Percentiles rank a stretch among this genome's conserved stretches.
Evolutionary conservation across 2,888 invertebrate species (phyloP).

Genomic region (Tipula vernalis): DNA sequence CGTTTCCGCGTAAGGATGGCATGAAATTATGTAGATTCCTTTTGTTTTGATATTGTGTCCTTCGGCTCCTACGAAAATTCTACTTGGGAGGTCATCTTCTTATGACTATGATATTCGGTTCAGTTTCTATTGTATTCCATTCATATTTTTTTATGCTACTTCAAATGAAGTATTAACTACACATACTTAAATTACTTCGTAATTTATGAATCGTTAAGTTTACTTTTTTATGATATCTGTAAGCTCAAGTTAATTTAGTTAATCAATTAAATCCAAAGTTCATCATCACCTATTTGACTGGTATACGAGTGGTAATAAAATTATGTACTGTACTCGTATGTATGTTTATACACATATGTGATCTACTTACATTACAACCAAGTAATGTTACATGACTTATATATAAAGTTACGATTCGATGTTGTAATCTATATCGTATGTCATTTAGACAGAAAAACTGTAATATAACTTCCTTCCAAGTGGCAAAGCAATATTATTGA

Average conservation of each 20-base stretch:
- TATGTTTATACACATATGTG: background rate
- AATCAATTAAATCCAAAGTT: background rate
- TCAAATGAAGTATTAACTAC: too few relatives aligned
- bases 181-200: too few relatives aligned
- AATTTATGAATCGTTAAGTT: background rate
- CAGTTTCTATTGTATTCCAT: too few relatives aligned
- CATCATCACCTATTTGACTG: background rate
- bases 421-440: background rate
- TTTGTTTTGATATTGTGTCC: too few relatives aligned
- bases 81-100: too few relatives aligned
- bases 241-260: too few relatives aligned
- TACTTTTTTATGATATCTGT: background rate
- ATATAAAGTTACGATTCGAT: background rate
- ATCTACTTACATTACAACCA: background rate
- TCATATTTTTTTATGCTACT: too few relatives aligned
- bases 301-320: background rate
- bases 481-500: background rate
- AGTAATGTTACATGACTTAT: background rate
- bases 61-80: too few relatives aligned
- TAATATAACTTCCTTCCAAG: background rate
- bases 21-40: too few relatives aligned
- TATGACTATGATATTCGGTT: too few relatives aligned
- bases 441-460: background rate
- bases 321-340: background rate
- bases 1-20: too few relatives aligned